These are phyloP conservation scores for Axinella damicornis DNA, from an alignment of 37 sponge, comb jelly and placozoan species.

Conservation along the genomic window DNA sequence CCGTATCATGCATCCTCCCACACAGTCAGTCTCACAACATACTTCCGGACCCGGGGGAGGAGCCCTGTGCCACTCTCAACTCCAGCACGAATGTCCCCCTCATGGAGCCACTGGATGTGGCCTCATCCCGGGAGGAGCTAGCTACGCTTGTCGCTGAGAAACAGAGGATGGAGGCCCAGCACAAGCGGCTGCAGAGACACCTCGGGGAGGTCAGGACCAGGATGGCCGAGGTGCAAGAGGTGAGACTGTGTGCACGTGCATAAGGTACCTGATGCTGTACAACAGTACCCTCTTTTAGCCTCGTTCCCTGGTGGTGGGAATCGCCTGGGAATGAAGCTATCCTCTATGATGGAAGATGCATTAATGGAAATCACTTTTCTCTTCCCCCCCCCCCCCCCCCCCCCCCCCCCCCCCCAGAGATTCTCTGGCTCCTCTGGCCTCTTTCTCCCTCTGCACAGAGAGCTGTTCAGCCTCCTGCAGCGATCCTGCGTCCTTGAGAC, in stretches of 20 bases:
- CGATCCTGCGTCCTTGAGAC: conserved; percentile 40
- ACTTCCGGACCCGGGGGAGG: background rate
- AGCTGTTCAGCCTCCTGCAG: conserved; percentile 33
- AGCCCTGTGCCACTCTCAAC: too few species aligned
- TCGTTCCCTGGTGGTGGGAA: too few species aligned
- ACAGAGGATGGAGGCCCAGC: conserved; percentile 44
- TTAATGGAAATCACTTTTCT: background rate
- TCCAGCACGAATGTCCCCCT: background rate
- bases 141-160: conserved; percentile 34
- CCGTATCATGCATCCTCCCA: too few species aligned
- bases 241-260: conserved; percentile 1
- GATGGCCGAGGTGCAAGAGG: conserved; percentile 46
- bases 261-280: too few species aligned
- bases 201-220: conserved; percentile 31
- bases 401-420: background rate
- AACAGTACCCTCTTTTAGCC: too few species aligned
- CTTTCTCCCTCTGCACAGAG: conserved; percentile 38
- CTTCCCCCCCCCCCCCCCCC: background rate
- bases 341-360: background rate
- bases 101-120: conserved; percentile 10
- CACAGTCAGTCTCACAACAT: too few species aligned
- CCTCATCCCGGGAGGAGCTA: conserved; percentile 39
- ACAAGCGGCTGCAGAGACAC: conserved; percentile 36
- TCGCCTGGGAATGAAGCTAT: background rate
- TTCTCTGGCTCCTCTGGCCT: background rate